Conservation (phyloP, 2,888 invertebrate species). For the Mythimna loreyi region DNA sequence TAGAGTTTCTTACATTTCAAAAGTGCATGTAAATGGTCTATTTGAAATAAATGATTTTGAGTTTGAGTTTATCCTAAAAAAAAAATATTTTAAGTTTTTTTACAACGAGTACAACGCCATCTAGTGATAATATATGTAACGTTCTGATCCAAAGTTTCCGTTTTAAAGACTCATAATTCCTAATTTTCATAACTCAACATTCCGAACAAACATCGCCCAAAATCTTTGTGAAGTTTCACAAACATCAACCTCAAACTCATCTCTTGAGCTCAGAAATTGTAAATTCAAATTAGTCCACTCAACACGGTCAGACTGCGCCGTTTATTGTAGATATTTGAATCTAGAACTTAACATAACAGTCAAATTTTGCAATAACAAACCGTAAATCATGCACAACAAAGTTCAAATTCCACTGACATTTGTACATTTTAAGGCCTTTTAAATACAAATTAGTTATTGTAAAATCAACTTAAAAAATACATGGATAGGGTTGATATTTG, state of each 20-base stretch:
- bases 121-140: too few relatives aligned
- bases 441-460: not conserved
- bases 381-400: not conserved
- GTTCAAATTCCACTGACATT: not conserved
- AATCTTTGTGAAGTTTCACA: not conserved
- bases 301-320: constrained; percentile 23
- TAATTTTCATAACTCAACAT: not conserved
- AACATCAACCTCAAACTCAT: constrained; percentile 13
- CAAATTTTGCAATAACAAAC: not conserved
- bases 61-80: too few relatives aligned
- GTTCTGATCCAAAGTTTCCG: too few relatives aligned
- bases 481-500: not conserved
- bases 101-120: too few relatives aligned
- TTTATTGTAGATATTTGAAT: constrained; percentile 15
- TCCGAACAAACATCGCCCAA: constrained; percentile 1
- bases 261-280: constrained; percentile 28
- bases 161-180: not conserved
- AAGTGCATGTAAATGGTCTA: too few relatives aligned
- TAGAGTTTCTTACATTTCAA: too few relatives aligned
- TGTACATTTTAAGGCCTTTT: not conserved
- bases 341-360: not conserved
- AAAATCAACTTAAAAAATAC: not conserved
- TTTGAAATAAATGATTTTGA: too few relatives aligned
- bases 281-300: constrained; percentile 37
- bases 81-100: too few relatives aligned